phyloP scores from a whole-genome alignment of 2,113 vertebrate genomes.

The Bolborhynchus lineola region DNA sequence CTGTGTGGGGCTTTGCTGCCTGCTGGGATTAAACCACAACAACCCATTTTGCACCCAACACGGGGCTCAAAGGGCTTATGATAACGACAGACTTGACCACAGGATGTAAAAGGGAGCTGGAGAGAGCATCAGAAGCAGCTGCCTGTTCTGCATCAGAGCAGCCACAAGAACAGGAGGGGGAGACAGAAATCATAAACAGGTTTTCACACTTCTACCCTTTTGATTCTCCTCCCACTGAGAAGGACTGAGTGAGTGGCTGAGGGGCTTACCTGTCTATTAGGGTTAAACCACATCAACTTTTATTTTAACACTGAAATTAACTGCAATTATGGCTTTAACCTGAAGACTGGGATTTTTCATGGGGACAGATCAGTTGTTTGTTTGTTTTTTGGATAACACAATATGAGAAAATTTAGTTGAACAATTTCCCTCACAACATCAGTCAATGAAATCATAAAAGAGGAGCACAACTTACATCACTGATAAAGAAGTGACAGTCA shows the following conservation, averaged over 20 bases:
- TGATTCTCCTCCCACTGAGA: background rate
- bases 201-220: background rate
- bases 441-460: background rate
- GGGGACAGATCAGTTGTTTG: background rate
- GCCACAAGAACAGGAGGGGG: background rate
- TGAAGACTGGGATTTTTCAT: background rate
- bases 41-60: background rate
- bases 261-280: background rate
- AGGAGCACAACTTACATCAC: background rate
- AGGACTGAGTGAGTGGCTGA: fast-evolving
- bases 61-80: background rate
- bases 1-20: background rate
- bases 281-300: background rate
- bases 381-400: background rate
- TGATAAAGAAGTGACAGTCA: background rate
- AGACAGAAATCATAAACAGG: background rate
- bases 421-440: background rate
- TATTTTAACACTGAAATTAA: background rate
- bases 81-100: fast-evolving
- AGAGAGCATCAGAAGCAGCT: background rate
- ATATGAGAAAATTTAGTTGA: background rate
- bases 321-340: background rate
- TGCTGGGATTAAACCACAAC: background rate
- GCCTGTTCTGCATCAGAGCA: background rate
- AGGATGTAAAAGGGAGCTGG: background rate